These are phyloP conservation scores for Dasysyrphus tricinctus DNA, from an alignment of 2,888 invertebrate species.

Conservation along the genomic window DNA sequence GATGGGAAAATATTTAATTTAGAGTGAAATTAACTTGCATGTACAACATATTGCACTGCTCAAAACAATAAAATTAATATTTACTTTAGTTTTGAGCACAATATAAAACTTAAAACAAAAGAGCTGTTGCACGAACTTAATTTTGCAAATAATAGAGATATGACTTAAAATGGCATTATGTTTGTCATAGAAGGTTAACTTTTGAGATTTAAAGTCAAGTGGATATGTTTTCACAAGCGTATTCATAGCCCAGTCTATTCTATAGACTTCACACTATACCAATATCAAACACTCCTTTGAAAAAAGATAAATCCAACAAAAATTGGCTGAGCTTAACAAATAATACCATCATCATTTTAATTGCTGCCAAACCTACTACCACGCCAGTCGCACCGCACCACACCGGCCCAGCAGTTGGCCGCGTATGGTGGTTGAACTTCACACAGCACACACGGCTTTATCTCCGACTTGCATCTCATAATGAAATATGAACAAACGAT, in stretches of 20 bases:
- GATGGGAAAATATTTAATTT: not conserved
- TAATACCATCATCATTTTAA: slow-evolving; percentile 33
- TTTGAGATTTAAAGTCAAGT: too few species aligned
- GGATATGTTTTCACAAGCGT: not conserved
- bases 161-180: not conserved
- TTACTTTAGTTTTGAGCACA: too few species aligned
- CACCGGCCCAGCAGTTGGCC: not conserved
- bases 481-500: slow-evolving; percentile 67
- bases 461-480: slow-evolving; percentile 56
- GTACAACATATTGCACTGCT: too few species aligned
- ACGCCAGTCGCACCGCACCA: not conserved
- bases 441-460: slow-evolving; percentile 5
- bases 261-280: not conserved
- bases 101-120: not conserved
- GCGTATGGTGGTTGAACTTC: not conserved
- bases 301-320: not conserved
- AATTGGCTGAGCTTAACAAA: not conserved
- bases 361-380: slow-evolving; percentile 11
- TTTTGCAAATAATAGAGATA: not conserved
- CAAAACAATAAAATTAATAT: too few species aligned
- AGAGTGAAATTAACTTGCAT: too few species aligned
- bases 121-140: not conserved
- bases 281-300: not conserved
- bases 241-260: not conserved
- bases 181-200: not conserved